phyloP scores from a whole-genome alignment of 2,113 vertebrate genomes.

The Oreamnos americanus region DNA sequence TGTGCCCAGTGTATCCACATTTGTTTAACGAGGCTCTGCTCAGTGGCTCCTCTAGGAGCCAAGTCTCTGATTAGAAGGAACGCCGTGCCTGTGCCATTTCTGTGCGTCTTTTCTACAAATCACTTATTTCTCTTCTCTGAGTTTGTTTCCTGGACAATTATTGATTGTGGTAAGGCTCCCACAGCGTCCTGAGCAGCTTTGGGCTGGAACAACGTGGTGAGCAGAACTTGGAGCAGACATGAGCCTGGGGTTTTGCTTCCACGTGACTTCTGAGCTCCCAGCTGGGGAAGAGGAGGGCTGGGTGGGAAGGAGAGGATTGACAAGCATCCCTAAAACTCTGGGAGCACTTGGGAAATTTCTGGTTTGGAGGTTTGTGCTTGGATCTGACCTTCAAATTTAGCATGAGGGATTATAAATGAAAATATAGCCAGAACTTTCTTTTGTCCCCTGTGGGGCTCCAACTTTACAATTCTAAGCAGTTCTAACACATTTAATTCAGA shows the following conservation, averaged over 20 bases:
- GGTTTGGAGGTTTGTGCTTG: background rate
- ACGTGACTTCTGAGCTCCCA: background rate
- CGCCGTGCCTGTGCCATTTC: background rate
- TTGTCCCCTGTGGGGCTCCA: background rate
- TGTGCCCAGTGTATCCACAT: background rate
- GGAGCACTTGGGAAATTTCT: background rate
- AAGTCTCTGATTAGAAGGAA: constrained; percentile 1
- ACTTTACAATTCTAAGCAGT: background rate
- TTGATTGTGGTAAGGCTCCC: background rate
- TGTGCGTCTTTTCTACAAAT: constrained; percentile 4
- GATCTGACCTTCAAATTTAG: background rate
- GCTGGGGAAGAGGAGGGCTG: background rate
- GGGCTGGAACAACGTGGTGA: background rate
- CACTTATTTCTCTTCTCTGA: constrained; percentile 35
- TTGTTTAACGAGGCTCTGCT: background rate
- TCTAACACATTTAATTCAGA: background rate
- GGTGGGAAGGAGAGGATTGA: background rate
- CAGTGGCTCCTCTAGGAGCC: background rate
- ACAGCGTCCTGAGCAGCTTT: background rate
- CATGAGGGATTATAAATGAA: background rate
- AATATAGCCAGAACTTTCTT: background rate
- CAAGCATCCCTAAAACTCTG: background rate
- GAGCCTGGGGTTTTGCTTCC: background rate
- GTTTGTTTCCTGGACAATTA: constrained; percentile 50
- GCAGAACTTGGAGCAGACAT: background rate